phyloP scores from a whole-genome alignment of 2,113 vertebrate species.

The Bubo scandiacus region DNA sequence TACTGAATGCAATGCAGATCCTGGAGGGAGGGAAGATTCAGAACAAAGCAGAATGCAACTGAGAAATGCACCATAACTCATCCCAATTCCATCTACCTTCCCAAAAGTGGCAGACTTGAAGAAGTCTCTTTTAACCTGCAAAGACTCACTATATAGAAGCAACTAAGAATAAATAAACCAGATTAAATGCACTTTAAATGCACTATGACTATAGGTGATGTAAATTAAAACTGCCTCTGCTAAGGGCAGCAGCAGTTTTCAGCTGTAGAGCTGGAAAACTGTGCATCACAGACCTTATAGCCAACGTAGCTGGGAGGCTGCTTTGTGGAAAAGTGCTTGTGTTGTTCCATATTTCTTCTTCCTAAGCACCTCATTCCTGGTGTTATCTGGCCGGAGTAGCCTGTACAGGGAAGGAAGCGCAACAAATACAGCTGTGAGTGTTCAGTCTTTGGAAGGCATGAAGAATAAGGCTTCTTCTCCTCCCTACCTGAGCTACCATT shows the following conservation, averaged over 20 bases:
- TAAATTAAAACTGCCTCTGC: neutral
- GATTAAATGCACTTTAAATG: neutral
- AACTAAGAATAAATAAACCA: neutral
- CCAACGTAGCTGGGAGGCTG: neutral
- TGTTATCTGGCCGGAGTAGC: accelerated
- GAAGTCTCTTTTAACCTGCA: neutral
- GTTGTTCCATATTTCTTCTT: neutral
- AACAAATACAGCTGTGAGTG: neutral
- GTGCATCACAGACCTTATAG: neutral
- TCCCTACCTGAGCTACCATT: neutral
- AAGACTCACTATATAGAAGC: neutral
- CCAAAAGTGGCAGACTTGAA: neutral
- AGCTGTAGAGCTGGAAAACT: neutral
- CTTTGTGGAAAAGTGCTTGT: neutral
- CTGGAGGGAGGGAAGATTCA: neutral
- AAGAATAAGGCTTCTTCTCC: neutral
- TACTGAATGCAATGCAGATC: neutral
- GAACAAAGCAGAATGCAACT: neutral
- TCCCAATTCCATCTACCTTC: neutral
- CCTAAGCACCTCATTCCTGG: neutral
- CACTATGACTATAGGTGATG: too few species aligned
- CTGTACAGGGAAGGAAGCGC: neutral
- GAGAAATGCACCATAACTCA: neutral
- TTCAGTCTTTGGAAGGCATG: neutral
- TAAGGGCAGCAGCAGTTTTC: neutral